phyloP scores from a whole-genome alignment of 2,113 vertebrate genomes.

The Danionella cerebrum region DNA sequence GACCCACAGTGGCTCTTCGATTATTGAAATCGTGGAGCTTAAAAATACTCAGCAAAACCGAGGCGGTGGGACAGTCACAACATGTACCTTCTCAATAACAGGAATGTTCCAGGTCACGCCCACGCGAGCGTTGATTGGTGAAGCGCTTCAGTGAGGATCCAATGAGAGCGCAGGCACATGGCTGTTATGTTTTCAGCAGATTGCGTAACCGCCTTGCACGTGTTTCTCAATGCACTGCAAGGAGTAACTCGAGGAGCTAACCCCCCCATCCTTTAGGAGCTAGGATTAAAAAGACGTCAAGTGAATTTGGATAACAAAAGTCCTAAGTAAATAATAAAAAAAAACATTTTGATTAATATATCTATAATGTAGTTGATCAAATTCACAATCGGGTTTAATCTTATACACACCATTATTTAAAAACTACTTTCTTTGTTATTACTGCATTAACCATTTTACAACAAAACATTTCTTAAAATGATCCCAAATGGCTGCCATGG shows the following conservation, averaged over 20 bases:
- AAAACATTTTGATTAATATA: too few species aligned
- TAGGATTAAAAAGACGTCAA: too few species aligned
- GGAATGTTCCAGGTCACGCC: slow-evolving; percentile 15
- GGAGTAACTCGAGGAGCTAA: neutral
- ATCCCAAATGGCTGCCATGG: too few species aligned
- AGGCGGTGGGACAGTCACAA: neutral
- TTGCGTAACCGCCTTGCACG: slow-evolving; percentile 54
- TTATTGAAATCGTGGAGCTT: neutral
- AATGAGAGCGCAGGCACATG: slow-evolving; percentile 45
- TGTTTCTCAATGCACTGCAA: slow-evolving; percentile 44
- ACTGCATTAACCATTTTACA: neutral
- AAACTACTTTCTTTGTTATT: neutral
- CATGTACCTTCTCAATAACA: neutral
- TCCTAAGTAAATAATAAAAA: too few species aligned
- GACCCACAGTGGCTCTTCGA: neutral
- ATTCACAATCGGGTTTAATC: too few species aligned
- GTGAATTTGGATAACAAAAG: too few species aligned
- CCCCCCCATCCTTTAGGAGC: too few species aligned
- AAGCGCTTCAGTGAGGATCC: slow-evolving; percentile 34
- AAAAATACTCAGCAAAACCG: neutral
- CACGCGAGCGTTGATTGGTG: neutral
- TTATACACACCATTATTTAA: too few species aligned
- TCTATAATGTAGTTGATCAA: too few species aligned
- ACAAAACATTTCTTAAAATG: too few species aligned
- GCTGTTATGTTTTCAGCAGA: slow-evolving; percentile 39